Conservation (phyloP, 2,888 invertebrate genomes). For the Chymomyza procnemis region DNA sequence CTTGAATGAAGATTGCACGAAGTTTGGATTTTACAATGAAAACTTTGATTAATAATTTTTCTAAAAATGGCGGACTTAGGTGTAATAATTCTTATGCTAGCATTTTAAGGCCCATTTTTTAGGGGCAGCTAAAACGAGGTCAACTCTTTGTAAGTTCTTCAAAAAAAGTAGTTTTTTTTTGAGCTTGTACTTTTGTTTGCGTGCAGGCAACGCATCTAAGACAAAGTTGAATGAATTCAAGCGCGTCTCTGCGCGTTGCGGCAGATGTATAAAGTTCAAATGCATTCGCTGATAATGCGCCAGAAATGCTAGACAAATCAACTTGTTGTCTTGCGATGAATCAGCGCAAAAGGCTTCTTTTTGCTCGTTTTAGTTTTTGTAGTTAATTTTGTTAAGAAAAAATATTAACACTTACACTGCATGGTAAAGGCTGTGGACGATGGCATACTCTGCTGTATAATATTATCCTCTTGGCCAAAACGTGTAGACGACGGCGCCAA, state of each 20-base stretch:
- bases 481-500: constrained; percentile 79
- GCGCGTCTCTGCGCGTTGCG: neutral
- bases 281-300: constrained; percentile 63
- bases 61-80: no score
- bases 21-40: no score
- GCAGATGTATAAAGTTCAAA: constrained; percentile 43
- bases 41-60: no score
- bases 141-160: no score
- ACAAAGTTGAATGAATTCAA: constrained; percentile 53
- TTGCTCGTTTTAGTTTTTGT: constrained; percentile 6
- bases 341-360: neutral
- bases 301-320: constrained; percentile 35
- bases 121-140: no score
- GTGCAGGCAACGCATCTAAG: constrained; percentile 42
- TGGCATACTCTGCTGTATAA: constrained; percentile 78
- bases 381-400: constrained; percentile 20
- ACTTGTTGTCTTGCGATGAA: constrained; percentile 10
- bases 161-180: constrained; percentile 25
- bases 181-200: constrained; percentile 32
- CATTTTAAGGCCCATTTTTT: no score
- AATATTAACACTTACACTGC: constrained; percentile 77
- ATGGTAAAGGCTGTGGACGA: constrained; percentile 79
- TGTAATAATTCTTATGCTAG: no score
- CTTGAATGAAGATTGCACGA: no score
- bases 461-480: constrained; percentile 79